These are phyloP conservation scores for human DNA, from an alignment of 2,113 vertebrate genomes.

Conservation along the genomic window GRCh38 chr11:79544501-79545000, in stretches of 20 bases:
- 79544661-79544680: neutral
- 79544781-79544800: neutral
- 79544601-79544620: neutral
- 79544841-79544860: constrained; percentile 6
- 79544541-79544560: neutral
- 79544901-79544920: neutral
- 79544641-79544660: neutral
- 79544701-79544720: constrained; percentile 32
- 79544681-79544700: neutral
- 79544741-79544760: neutral
- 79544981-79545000: constrained; percentile 11
- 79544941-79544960: neutral
- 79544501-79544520: neutral
- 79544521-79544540: neutral
- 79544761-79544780: neutral
- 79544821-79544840: constrained; percentile 5
- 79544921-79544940: neutral
- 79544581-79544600: neutral
- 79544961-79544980: constrained; percentile 1
- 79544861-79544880: neutral
- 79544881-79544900: neutral
- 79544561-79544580: neutral
- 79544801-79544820: neutral
- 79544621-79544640: neutral
- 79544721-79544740: constrained; percentile 3